Conservation (phyloP, 1,140 invertebrate genomes). For the Atta texana region DNA sequence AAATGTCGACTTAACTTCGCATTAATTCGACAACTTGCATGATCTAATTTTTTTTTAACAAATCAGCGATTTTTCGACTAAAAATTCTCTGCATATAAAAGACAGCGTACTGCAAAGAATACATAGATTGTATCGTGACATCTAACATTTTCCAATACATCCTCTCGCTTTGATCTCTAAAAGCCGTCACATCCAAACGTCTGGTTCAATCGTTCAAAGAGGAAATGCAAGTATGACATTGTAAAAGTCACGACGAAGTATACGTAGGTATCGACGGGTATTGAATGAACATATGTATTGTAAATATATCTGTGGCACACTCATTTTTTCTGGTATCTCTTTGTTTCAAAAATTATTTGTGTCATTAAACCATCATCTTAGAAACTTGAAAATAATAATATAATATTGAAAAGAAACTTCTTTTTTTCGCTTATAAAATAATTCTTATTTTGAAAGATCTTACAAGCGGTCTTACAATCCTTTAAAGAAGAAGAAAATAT, state of each 20-base stretch:
- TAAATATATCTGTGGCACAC: not conserved
- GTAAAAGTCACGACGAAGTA: constrained; percentile 36
- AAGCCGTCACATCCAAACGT: constrained; percentile 29
- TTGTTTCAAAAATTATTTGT: not conserved
- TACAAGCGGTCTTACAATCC: not conserved
- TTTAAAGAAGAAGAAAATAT: not conserved
- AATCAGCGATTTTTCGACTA: not conserved
- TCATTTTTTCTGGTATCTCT: not conserved
- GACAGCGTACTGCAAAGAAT: not conserved
- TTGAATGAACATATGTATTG: not conserved
- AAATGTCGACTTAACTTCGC: not conserved
- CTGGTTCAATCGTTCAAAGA: constrained; percentile 38
- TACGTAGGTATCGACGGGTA: constrained; percentile 9
- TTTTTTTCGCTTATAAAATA: not conserved
- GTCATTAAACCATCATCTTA: constrained; percentile 6
- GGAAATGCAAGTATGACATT: constrained; percentile 44
- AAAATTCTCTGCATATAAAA: constrained; percentile 6
- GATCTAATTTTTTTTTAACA: constrained; percentile 25
- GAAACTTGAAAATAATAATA: constrained; percentile 2
- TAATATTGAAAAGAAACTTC: not conserved
- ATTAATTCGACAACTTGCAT: constrained; percentile 14
- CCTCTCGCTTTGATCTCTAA: constrained; percentile 46
- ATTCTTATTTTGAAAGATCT: constrained; percentile 18
- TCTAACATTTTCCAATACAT: constrained; percentile 55
- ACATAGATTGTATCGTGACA: constrained; percentile 46